phyloP scores from a whole-genome alignment of 2,113 vertebrate species.

The Condylura cristata region DNA sequence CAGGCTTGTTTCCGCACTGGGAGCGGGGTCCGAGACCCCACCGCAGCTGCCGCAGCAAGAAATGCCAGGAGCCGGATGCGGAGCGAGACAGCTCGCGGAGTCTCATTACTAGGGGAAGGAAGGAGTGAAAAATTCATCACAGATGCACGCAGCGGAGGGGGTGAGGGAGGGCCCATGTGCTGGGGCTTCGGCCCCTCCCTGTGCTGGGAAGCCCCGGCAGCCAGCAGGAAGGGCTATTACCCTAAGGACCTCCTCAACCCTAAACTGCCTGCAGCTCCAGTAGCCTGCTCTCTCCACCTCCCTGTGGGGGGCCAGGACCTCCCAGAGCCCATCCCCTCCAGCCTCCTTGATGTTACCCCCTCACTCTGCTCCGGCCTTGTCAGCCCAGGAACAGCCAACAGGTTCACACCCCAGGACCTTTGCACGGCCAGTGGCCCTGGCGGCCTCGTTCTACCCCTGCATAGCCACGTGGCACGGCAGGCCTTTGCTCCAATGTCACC shows the following conservation, averaged over 20 bases:
- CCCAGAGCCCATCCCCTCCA: neutral
- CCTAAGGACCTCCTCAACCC: neutral
- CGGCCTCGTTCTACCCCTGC: neutral
- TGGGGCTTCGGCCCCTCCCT: neutral
- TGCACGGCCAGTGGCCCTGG: neutral
- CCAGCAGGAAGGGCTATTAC: neutral
- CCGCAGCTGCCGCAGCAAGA: neutral
- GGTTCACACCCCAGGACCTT: neutral
- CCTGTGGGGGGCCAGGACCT: neutral
- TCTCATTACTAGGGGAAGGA: neutral
- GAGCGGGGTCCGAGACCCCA: neutral
- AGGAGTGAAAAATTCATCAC: neutral
- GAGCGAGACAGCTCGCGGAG: neutral
- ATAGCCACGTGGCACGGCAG: rapidly evolving
- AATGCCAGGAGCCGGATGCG: neutral
- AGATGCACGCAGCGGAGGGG: neutral
- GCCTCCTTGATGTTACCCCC: neutral
- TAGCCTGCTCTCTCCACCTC: neutral
- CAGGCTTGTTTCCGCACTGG: neutral
- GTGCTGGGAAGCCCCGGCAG: neutral
- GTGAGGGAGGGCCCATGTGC: neutral
- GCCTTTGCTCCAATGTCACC: neutral
- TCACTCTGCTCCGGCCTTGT: neutral
- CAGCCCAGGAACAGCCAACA: neutral
- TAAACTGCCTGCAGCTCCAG: neutral